Evolutionary conservation across 2,797 vertebrate genomes (phyloP).

Genomic region (Platalea minor): DNA sequence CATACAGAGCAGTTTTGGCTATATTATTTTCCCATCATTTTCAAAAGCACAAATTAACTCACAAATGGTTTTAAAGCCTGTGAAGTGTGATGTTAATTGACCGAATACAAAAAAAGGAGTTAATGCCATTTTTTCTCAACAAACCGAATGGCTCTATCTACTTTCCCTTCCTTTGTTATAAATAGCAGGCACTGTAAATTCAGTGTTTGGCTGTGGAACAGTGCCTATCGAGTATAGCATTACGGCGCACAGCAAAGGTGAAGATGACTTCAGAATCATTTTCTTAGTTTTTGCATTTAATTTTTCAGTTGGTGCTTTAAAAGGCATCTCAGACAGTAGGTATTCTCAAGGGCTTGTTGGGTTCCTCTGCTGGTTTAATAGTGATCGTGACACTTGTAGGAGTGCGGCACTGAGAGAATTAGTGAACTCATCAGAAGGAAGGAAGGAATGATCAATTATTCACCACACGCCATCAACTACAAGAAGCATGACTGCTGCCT

Average conservation of each 20-base stretch:
- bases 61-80: neutral
- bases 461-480: constrained; percentile 49
- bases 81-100: constrained; percentile 16
- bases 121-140: neutral
- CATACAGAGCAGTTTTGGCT: neutral
- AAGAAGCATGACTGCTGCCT: constrained; percentile 43
- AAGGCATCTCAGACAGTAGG: constrained; percentile 38
- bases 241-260: constrained; percentile 2
- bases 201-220: neutral
- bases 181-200: neutral
- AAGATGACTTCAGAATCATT: constrained; percentile 12
- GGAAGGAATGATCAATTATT: constrained; percentile 72
- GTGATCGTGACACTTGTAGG: constrained; percentile 39
- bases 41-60: neutral
- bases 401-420: constrained; percentile 63
- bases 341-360: constrained; percentile 44
- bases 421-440: constrained; percentile 58
- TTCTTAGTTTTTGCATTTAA: constrained; percentile 67
- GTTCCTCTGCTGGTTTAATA: constrained; percentile 62
- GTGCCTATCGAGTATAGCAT: neutral
- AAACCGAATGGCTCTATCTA: neutral
- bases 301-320: constrained; percentile 66
- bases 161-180: neutral
- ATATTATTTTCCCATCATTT: neutral
- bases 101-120: neutral